Conservation (phyloP, 2,888 invertebrate genomes). For the Acanthosepion esculentum region DNA sequence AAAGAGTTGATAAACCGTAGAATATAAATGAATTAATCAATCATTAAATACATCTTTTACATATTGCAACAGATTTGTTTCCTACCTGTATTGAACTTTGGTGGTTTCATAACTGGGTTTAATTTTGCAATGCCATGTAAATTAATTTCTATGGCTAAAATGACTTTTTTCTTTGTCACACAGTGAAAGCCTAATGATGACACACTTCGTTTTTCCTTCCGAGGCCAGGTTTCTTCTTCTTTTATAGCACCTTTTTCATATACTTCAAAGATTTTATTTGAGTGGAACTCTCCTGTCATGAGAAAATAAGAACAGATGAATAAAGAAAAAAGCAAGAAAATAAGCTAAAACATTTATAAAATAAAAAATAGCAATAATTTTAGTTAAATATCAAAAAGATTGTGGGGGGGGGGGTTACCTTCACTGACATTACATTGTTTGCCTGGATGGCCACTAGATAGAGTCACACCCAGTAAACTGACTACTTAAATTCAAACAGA, state of each 20-base stretch:
- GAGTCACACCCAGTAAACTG: too few species aligned
- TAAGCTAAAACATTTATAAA: too few species aligned
- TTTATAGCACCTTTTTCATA: not conserved
- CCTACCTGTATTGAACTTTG: slow-evolving; percentile 72
- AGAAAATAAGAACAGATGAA: not conserved
- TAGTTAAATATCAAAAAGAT: too few species aligned
- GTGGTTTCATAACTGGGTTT: slow-evolving; percentile 64
- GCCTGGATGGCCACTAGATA: too few species aligned
- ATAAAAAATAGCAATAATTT: too few species aligned
- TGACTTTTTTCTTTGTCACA: slow-evolving; percentile 65
- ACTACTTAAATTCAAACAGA: too few species aligned
- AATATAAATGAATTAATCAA: too few species aligned
- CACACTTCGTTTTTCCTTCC: not conserved
- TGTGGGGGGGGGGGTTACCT: too few species aligned
- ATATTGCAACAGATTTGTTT: too few species aligned
- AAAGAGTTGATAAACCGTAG: too few species aligned
- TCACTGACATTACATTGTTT: too few species aligned
- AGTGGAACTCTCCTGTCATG: not conserved
- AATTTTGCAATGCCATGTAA: slow-evolving; percentile 70
- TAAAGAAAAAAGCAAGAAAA: not conserved
- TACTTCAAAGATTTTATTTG: not conserved
- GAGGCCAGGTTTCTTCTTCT: not conserved
- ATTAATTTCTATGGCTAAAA: slow-evolving; percentile 67
- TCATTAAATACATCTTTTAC: too few species aligned
- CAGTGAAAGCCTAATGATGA: not conserved